phyloP scores from a whole-genome alignment of 2,888 invertebrate genomes.

The Coelinius sp. region DNA sequence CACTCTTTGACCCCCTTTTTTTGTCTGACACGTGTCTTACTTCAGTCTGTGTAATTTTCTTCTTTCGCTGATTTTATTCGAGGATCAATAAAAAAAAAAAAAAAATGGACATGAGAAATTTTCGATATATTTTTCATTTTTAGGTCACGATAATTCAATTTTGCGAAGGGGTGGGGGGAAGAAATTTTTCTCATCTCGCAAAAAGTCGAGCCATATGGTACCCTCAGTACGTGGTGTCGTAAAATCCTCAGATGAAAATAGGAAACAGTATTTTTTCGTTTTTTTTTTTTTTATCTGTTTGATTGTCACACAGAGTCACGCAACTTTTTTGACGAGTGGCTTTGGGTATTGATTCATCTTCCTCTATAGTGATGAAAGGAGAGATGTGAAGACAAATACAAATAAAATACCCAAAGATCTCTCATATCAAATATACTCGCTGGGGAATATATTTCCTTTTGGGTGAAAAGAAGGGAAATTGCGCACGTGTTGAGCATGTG shows the following conservation, averaged over 20 bases:
- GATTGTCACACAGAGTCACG: conserved; percentile 18
- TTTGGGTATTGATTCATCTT: conserved; percentile 12
- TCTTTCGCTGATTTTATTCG: neutral
- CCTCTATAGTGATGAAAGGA: neutral
- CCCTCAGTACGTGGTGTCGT: conserved; percentile 16
- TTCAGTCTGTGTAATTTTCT: neutral
- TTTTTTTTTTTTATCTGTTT: neutral
- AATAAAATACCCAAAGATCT: conserved; percentile 10
- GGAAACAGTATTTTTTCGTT: conserved; percentile 1
- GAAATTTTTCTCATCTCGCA: conserved; percentile 18
- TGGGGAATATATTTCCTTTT: conserved; percentile 4
- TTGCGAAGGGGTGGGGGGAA: neutral
- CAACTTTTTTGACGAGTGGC: conserved; percentile 6
- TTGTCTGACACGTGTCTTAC: neutral
- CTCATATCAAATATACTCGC: conserved; percentile 10
- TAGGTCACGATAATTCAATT: conserved; percentile 2
- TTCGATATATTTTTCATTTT: neutral
- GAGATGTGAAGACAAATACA: neutral
- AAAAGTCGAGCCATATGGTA: conserved; percentile 7
- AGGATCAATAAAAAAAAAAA: neutral
- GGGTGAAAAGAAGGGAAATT: conserved; percentile 2
- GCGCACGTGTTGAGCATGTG: conserved; percentile 13
- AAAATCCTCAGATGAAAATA: conserved; percentile 15
- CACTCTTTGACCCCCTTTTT: conserved; percentile 6
- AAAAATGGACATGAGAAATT: neutral